A percentile compares a stretch with the other conserved stretches of the same genome.
Conservation (phyloP, 1,140 invertebrate genomes). For the Bombus pyrosoma region DNA sequence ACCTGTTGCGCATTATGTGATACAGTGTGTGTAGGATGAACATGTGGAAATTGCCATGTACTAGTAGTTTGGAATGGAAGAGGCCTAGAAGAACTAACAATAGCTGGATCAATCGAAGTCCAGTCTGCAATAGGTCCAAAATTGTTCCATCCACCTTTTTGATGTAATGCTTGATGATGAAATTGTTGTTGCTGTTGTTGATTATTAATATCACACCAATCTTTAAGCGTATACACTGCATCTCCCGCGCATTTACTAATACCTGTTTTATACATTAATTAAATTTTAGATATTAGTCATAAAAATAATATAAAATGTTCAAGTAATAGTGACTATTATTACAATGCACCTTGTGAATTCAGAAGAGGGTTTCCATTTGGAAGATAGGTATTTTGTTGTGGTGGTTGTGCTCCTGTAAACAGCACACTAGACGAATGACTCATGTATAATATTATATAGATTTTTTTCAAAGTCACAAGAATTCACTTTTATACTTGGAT, state of each 20-base stretch:
- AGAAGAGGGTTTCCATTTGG: conserved; percentile 79
- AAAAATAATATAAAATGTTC: neutral
- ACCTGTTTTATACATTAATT: conserved; percentile 71
- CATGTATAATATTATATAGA: conserved; percentile 70
- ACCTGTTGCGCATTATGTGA: conserved; percentile 81
- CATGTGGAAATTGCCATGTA: conserved; percentile 81
- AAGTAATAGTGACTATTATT: neutral
- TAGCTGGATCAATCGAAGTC: conserved; percentile 93
- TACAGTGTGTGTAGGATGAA: conserved; percentile 77
- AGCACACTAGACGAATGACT: conserved; percentile 75
- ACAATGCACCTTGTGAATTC: conserved; percentile 74
- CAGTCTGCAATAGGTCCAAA: conserved; percentile 86
- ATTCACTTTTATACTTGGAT: conserved; percentile 56
- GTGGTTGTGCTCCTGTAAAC: conserved; percentile 76
- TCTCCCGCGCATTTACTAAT: conserved; percentile 82
- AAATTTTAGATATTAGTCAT: neutral
- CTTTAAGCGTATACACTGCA: conserved; percentile 78
- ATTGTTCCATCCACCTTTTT: conserved; percentile 80
- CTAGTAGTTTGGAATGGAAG: conserved; percentile 81
- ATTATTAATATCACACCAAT: conserved; percentile 80
- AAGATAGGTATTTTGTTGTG: conserved; percentile 80
- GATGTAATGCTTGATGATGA: conserved; percentile 78
- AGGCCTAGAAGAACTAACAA: conserved; percentile 88
- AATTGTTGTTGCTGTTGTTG: conserved; percentile 79
- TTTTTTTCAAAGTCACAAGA: conserved; percentile 48